Evolutionary conservation across 2,797 vertebrate genomes (phyloP), one percentile per base, ranked within the genome.

Genomic region (Micropoecilia bifurca): DNA sequence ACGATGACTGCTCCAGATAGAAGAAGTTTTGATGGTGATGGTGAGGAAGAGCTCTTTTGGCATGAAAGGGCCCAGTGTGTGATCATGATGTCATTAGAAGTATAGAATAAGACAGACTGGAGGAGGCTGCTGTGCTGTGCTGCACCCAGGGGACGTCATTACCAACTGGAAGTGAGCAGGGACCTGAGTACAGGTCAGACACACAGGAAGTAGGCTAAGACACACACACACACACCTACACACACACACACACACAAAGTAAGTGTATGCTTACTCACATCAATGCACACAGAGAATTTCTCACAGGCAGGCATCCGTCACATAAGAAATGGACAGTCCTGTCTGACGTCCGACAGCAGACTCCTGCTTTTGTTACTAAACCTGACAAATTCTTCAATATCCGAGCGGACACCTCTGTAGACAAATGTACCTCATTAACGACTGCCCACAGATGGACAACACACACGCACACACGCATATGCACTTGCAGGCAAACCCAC

Each of bases 41-140:
- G 85, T 88, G 92, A 92, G 87, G 89, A 93, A 91, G 91, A 93
- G 87, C 80, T 83, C 77, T 93, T 91, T 93, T 91, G 93, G 91
- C 91, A 93, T 93, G 92, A 95, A 93, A 93, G 87, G 61, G 85
- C 81, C 83, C 78, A 78, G 87, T 75, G 93, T 94, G 94, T 94
- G 93, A 95, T 95, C 94, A 95, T 92, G 91, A 94, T 95, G 93
- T 94, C 94, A 95, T 95, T 94, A 95, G 93, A 88, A 91, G 92
- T 86, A 94, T 94, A 89, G 91, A 90, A 91, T 86, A 77, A 94
- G 94, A 94, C 93, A 93, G 94, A 84, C 88, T 72, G 89, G 90
- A 93, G 89, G 89, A 93, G 91, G 90, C 89, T 90, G 88, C 90
- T 85, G 88, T 81, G 83, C 91, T 33, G 83, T 66, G 69, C 86